A percentile compares a stretch with the other conserved stretches of the same genome.
Evolutionary conservation across 2,113 vertebrate species (phyloP).

Genomic region (Sylvietta virens): DNA sequence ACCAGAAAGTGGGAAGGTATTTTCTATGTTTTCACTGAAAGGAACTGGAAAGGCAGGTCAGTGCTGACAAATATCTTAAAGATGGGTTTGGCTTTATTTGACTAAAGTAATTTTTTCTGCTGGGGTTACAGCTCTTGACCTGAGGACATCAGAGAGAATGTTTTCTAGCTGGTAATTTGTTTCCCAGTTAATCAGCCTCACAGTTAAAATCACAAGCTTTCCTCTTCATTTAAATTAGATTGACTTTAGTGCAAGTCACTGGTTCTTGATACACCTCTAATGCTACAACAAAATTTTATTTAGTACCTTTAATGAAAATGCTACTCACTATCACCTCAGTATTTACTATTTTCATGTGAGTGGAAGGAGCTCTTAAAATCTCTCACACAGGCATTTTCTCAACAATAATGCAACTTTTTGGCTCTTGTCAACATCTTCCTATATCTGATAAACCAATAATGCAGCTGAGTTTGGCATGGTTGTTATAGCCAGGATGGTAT

Average conservation of each 20-base stretch:
- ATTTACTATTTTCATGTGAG: not conserved
- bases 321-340: not conserved
- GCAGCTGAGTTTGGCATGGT: not conserved
- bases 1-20: not conserved
- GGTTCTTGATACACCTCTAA: not conserved
- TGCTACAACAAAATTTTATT: not conserved
- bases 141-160: not conserved
- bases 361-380: not conserved
- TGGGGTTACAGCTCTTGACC: not conserved
- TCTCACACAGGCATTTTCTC: not conserved
- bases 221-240: not conserved
- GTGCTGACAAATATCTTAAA: not conserved
- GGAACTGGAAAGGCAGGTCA: not conserved
- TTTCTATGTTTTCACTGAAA: not conserved
- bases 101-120: not conserved
- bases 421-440: not conserved
- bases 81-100: not conserved
- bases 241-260: not conserved
- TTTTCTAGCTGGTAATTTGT: not conserved
- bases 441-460: not conserved
- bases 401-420: not conserved
- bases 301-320: not conserved
- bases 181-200: not conserved
- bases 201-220: not conserved
- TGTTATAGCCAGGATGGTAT: accelerated